Percentiles rank a stretch among this genome's conserved stretches.
phyloP scores from a whole-genome alignment of 2,888 invertebrate species.

The Xylophagus ater region DNA sequence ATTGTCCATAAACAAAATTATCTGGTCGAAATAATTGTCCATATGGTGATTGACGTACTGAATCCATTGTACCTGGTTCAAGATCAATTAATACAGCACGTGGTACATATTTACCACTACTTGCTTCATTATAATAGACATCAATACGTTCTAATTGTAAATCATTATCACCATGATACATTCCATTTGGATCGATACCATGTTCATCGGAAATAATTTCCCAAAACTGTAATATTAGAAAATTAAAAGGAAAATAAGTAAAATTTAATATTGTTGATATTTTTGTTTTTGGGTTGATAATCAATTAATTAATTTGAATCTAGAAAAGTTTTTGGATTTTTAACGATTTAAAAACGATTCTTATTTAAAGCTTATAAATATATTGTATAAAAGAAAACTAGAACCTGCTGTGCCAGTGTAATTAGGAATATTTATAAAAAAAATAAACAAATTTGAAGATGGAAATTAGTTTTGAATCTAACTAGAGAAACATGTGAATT shows the following conservation, averaged over 20 bases:
- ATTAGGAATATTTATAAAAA: too few relatives aligned
- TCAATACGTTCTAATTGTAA: slow-evolving; percentile 66
- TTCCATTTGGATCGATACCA: slow-evolving; percentile 62
- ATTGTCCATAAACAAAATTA: slow-evolving; percentile 73
- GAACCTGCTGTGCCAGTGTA: too few relatives aligned
- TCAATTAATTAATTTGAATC: too few relatives aligned
- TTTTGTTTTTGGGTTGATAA: slow-evolving; percentile 8
- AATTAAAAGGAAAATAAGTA: slow-evolving; percentile 10
- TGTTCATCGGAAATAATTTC: slow-evolving; percentile 76
- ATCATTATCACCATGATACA: slow-evolving; percentile 59
- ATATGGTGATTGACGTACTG: slow-evolving; percentile 65
- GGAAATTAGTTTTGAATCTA: too few relatives aligned
- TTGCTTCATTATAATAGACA: slow-evolving; percentile 71
- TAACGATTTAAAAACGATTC: too few relatives aligned
- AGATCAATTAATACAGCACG: slow-evolving; percentile 76
- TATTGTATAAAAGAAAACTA: too few relatives aligned
- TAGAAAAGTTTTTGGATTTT: too few relatives aligned
- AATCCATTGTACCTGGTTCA: slow-evolving; percentile 85
- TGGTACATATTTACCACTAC: slow-evolving; percentile 65
- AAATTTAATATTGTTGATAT: slow-evolving; percentile 1
- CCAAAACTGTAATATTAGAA: slow-evolving; percentile 54
- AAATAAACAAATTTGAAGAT: too few relatives aligned
- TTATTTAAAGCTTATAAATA: too few relatives aligned
- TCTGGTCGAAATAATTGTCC: slow-evolving; percentile 77
- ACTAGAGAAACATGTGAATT: too few relatives aligned